Evolutionary conservation across 1,140 invertebrate genomes (phyloP).

Genomic region (Lucilia sericata): DNA sequence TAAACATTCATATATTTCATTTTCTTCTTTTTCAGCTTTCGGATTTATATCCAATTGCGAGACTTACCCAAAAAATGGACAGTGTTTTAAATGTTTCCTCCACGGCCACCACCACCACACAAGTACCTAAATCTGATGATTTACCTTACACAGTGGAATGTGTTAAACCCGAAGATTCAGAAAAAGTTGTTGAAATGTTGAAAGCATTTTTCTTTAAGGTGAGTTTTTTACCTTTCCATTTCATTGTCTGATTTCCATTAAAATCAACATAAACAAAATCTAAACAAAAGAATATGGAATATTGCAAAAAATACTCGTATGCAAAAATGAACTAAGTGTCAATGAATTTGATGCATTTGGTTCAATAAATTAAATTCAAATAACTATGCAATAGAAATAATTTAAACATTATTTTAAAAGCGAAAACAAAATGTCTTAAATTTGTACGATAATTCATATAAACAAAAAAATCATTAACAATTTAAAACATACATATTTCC

Average conservation of each 20-base stretch:
- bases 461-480: no score
- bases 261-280: background rate
- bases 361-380: background rate
- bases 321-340: background rate
- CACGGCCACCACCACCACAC: constrained; percentile 16
- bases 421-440: no score
- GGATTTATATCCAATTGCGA: constrained; percentile 64
- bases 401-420: no score
- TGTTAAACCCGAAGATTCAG: constrained; percentile 55
- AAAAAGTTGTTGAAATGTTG: constrained; percentile 57
- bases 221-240: constrained; percentile 31
- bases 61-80: constrained; percentile 64
- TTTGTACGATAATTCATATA: no score
- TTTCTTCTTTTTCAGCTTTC: constrained; percentile 55
- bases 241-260: background rate
- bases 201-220: constrained; percentile 69
- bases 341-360: background rate
- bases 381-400: background rate
- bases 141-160: constrained; percentile 59
- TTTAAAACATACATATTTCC: no score
- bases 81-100: constrained; percentile 57
- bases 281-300: background rate
- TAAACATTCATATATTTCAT: background rate
- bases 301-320: no score
- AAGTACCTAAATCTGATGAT: constrained; percentile 48